phyloP scores from a whole-genome alignment of 2,888 invertebrate species.

The Dasypogon diadema region DNA sequence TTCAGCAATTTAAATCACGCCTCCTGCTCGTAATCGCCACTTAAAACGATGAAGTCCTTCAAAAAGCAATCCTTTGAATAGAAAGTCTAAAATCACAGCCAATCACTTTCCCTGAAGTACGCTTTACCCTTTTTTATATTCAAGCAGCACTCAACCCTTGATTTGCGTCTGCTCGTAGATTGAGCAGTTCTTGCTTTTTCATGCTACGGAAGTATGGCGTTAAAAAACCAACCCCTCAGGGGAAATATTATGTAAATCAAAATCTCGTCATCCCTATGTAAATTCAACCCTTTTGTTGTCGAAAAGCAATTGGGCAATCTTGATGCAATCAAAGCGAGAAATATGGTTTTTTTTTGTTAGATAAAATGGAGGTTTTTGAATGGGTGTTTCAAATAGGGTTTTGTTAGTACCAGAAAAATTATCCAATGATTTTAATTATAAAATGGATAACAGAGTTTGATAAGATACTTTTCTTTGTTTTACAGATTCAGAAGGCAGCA shows the following conservation, averaged over 20 bases:
- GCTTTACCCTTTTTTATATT: slow-evolving; percentile 32
- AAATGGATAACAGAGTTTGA: background rate
- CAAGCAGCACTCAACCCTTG: slow-evolving; percentile 51
- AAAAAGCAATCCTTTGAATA: slow-evolving; percentile 24
- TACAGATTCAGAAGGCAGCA: slow-evolving; percentile 30
- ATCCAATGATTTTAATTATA: background rate
- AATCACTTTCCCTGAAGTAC: slow-evolving; percentile 30
- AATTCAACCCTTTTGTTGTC: slow-evolving; percentile 55
- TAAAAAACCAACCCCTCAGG: slow-evolving; percentile 59
- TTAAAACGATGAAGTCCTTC: slow-evolving; percentile 30
- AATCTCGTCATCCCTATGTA: slow-evolving; percentile 44
- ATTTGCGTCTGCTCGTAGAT: slow-evolving; percentile 58
- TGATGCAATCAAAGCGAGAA: slow-evolving; percentile 52
- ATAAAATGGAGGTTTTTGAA: slow-evolving; percentile 31
- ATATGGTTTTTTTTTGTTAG: slow-evolving; percentile 16
- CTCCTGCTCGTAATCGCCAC: slow-evolving; percentile 33
- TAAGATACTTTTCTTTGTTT: background rate
- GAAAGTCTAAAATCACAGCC: slow-evolving; percentile 45
- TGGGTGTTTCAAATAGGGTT: background rate
- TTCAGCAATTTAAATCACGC: slow-evolving; percentile 35
- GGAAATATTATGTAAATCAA: slow-evolving; percentile 58
- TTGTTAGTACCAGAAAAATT: background rate
- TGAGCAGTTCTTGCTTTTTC: slow-evolving; percentile 8
- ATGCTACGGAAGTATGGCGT: slow-evolving; percentile 28
- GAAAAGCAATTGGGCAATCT: slow-evolving; percentile 20